Evolutionary conservation across 2,888 invertebrate species (phyloP).

Genomic region (Andrena chrysosceles): DNA sequence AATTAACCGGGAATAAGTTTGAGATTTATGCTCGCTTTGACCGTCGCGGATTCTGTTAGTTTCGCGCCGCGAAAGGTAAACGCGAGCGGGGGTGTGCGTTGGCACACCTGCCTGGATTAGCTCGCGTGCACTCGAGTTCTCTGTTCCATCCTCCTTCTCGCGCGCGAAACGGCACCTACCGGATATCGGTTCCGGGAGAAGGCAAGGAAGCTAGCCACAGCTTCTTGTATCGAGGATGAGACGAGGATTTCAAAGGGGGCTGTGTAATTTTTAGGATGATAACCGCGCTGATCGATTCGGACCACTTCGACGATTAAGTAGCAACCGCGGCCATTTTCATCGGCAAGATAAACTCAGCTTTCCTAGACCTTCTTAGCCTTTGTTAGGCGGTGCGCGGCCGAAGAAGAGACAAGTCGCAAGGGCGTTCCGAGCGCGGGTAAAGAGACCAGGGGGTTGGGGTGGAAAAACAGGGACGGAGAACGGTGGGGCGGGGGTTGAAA

Average conservation of each 20-base stretch:
- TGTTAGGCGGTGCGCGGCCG: conserved; percentile 51
- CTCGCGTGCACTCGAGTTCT: background rate
- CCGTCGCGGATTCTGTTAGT: conserved; percentile 23
- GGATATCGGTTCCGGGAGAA: background rate
- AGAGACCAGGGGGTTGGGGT: conserved; percentile 36
- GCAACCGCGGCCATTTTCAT: conserved; percentile 54
- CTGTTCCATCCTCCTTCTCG: background rate
- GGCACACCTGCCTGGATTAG: background rate
- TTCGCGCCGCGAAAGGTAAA: conserved; percentile 17
- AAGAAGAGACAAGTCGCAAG: conserved; percentile 59
- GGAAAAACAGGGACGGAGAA: conserved; percentile 17
- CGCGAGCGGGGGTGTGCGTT: background rate
- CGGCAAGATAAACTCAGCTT: conserved; percentile 57
- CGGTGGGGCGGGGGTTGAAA: conserved; percentile 51
- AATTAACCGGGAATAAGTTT: conserved; percentile 49
- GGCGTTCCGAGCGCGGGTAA: conserved; percentile 51
- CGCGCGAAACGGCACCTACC: too few relatives aligned
- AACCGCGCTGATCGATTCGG: conserved; percentile 41
- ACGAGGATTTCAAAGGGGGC: background rate
- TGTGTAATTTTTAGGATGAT: conserved; percentile 5
- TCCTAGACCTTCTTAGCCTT: conserved; percentile 57
- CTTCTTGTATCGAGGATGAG: too few relatives aligned
- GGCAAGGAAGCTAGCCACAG: background rate
- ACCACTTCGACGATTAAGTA: conserved; percentile 61
- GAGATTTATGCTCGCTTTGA: conserved; percentile 35